phyloP scores from a whole-genome alignment of 2,888 invertebrate species.

The Rhabditoides inermis region DNA sequence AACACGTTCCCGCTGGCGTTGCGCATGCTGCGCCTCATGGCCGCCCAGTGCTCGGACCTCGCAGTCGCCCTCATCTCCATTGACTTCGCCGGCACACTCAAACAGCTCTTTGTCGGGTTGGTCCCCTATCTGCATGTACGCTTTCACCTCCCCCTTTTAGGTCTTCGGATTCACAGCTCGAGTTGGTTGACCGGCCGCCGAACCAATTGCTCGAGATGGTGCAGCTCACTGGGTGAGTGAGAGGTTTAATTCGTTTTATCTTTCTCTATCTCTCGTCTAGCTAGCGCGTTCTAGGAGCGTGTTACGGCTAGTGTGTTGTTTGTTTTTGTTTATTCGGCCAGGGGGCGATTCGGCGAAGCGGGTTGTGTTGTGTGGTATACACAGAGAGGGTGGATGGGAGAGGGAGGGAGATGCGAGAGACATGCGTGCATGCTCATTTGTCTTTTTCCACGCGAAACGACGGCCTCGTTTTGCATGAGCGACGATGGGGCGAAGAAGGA shows the following conservation, averaged over 20 bases:
- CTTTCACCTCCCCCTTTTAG: slow-evolving; percentile 39
- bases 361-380: too few relatives aligned
- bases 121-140: neutral
- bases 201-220: slow-evolving; percentile 96
- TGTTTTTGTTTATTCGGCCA: too few relatives aligned
- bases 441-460: too few relatives aligned
- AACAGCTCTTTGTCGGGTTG: neutral
- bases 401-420: too few relatives aligned
- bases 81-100: slow-evolving; percentile 11
- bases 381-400: too few relatives aligned
- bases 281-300: too few relatives aligned
- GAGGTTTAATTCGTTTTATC: neutral
- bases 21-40: slow-evolving; percentile 90
- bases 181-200: slow-evolving; percentile 71
- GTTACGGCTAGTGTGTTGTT: too few relatives aligned
- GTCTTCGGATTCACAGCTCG: slow-evolving; percentile 70
- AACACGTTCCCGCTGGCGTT: slow-evolving; percentile 91
- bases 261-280: neutral
- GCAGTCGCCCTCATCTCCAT: slow-evolving; percentile 35
- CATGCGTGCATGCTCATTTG: too few relatives aligned
- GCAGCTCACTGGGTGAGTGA: slow-evolving; percentile 71
- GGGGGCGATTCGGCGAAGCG: too few relatives aligned
- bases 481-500: too few relatives aligned
- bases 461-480: too few relatives aligned
- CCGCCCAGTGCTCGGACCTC: slow-evolving; percentile 56